Evolutionary conservation across 2,113 vertebrate genomes (phyloP), one percentile per base, ranked within the genome.

Genomic region (Holacanthus passer): DNA sequence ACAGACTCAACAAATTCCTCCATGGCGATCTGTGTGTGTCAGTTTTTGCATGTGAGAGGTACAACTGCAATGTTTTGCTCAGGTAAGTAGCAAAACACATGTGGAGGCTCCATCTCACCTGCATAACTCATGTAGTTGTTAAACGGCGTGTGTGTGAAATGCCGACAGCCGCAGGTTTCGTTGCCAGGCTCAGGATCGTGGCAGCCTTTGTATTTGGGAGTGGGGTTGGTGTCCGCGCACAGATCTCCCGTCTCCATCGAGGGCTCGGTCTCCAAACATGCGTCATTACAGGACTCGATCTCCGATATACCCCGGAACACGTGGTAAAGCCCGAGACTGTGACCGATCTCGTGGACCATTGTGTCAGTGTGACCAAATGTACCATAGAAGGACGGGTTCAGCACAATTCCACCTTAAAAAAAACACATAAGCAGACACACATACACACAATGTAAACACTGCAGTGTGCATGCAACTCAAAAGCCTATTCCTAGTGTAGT

Each of bases 101-200:
- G n/a, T n/a, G n/a, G n/a, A n/a, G n/a, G n/a, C n/a, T n/a, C n/a
- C n/a, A 3, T 29, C 93, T 89, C 94, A 99, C 98, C 98, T 96
- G 98, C 96, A 0, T 99, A 99, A 88, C 98, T 99, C 98, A 99
- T 99, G 94, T 98, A 99, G 94, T 99, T 99, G 91, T 96, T 98
- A 93, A 95, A 99, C 0, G 98, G 98, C 0, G 98, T 99, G 84
- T 98, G 94, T 5, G 96, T 94, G 90, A 99, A 99, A 59, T 95
- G 95, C 20, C 91, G 95, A 85, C 96, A 96, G 8, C 97, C 98
- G 1, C 98, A 99, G 0, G 97, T 99, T 88, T 99, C 98, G 0
- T 99, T 99, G 70, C 95, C 97, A 19, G 97, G 97, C 10, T 96
- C 96, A 0, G 98, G 98, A 86, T 99, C 98, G 0, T 96, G 95